These are phyloP conservation scores for Pocillopora meandrina DNA, from an alignment of 92 coral and sea anemone genomes.

Conservation along the genomic window DNA sequence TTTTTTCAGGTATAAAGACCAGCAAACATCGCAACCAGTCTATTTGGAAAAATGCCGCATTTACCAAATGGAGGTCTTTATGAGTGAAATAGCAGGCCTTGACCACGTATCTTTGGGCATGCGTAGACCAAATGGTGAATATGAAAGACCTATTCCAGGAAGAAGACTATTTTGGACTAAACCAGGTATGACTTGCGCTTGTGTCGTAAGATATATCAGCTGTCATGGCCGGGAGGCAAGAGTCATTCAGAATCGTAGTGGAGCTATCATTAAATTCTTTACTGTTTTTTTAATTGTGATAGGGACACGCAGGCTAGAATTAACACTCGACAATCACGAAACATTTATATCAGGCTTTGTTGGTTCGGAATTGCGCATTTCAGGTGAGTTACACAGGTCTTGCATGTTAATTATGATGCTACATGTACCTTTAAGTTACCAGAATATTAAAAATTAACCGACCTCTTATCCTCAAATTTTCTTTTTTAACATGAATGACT, in stretches of 20 bases:
- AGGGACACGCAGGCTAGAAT: conserved; percentile 26
- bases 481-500: no score
- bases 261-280: not conserved
- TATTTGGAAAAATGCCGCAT: conserved; percentile 60
- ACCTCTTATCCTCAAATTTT: not conserved
- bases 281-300: not conserved
- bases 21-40: conserved; percentile 53
- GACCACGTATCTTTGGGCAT: conserved; percentile 77
- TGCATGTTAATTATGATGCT: not conserved
- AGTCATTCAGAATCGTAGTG: no score
- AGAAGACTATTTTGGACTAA: conserved; percentile 62
- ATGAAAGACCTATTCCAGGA: conserved; percentile 63
- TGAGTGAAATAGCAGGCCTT: conserved; percentile 41
- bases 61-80: conserved; percentile 51
- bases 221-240: no score
- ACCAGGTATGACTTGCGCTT: conserved; percentile 58
- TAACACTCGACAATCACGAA: conserved; percentile 4
- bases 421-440: no score
- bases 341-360: conserved; percentile 1
- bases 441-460: not conserved
- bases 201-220: no score
- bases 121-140: conserved; percentile 62
- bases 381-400: conserved; percentile 16
- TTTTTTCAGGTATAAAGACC: conserved; percentile 25
- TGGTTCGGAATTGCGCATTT: conserved; percentile 18